phyloP scores from a whole-genome alignment of 2,888 invertebrate genomes.

The Blastobasis adustella region DNA sequence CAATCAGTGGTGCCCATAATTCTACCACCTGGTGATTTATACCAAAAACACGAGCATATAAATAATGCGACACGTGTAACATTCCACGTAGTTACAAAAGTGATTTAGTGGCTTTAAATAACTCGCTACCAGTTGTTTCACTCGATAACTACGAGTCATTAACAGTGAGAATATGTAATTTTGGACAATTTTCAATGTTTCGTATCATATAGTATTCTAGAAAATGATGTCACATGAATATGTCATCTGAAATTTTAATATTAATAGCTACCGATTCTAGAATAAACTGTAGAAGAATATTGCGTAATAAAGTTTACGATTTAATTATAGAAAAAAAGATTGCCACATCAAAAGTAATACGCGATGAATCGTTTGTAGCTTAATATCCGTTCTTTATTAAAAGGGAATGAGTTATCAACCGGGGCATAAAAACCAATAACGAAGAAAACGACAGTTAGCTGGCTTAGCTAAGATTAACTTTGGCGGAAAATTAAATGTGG shows the following conservation, averaged over 20 bases:
- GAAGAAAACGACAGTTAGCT: constrained; percentile 39
- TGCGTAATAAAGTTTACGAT: background rate
- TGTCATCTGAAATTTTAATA: too few relatives aligned
- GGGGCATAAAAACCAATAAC: constrained; percentile 32
- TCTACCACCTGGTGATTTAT: background rate
- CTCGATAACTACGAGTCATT: too few relatives aligned
- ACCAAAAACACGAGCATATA: background rate
- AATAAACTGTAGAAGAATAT: background rate
- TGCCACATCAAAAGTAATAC: background rate
- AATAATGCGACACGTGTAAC: constrained; percentile 1
- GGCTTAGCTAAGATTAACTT: constrained; percentile 49
- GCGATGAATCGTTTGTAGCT: background rate
- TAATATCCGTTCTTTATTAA: constrained; percentile 1
- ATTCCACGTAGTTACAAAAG: background rate
- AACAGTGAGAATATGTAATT: too few relatives aligned
- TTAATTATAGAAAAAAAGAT: background rate
- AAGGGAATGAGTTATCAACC: constrained; percentile 5
- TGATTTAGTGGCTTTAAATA: background rate
- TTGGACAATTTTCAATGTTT: too few relatives aligned
- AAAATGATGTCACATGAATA: too few relatives aligned
- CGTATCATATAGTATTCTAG: too few relatives aligned
- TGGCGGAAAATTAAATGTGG: constrained; percentile 58
- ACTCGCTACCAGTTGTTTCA: background rate
- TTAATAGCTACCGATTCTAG: too few relatives aligned
- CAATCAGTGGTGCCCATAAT: constrained; percentile 2